Conservation (phyloP, 2,797 vertebrate genomes). For the Pangasius macronema region DNA sequence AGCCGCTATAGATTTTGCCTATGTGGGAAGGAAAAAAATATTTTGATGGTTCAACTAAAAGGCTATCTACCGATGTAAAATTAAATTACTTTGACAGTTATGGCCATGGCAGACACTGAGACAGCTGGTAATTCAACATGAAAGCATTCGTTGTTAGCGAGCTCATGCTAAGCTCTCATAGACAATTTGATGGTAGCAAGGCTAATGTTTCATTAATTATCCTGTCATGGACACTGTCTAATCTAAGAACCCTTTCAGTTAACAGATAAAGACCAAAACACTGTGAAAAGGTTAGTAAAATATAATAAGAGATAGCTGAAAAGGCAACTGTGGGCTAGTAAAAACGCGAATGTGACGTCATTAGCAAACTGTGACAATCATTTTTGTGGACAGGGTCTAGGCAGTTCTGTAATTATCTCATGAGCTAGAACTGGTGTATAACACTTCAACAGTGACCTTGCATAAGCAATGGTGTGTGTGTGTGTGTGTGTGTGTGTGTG, state of each 20-base stretch:
- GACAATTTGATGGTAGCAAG: background rate
- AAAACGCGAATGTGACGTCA: background rate
- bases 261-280: background rate
- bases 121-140: constrained; percentile 20
- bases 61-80: constrained; percentile 64
- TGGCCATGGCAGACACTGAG: constrained; percentile 8
- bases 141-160: constrained; percentile 1
- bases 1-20: constrained; percentile 15
- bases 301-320: background rate
- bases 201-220: background rate
- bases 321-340: background rate
- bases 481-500: constrained; percentile 4
- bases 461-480: background rate
- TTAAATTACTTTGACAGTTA: constrained; percentile 59
- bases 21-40: constrained; percentile 66
- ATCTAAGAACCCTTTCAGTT: constrained; percentile 4
- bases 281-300: background rate
- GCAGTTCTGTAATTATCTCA: background rate
- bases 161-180: background rate
- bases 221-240: constrained; percentile 15
- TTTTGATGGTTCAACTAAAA: constrained; percentile 61
- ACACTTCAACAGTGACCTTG: constrained; percentile 28
- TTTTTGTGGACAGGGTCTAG: constrained; percentile 1
- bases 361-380: constrained; percentile 9
- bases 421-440: constrained; percentile 7